These are phyloP conservation scores for Colius striatus DNA, from an alignment of 2,113 vertebrate genomes.

Conservation along the genomic window DNA sequence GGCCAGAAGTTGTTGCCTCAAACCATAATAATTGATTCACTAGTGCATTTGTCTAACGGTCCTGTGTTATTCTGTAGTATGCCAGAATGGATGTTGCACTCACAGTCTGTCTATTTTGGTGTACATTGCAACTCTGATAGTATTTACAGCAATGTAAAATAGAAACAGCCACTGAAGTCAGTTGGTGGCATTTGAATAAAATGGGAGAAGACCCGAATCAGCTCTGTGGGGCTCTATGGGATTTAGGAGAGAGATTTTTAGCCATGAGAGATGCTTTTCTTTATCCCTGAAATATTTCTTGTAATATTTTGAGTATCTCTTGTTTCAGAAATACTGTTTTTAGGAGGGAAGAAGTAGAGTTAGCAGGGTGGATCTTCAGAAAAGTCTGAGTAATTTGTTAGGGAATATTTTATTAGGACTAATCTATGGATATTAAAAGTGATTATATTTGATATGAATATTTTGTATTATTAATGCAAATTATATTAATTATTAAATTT, in stretches of 20 bases:
- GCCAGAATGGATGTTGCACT: neutral
- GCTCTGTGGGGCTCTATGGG: neutral
- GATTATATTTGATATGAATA: neutral
- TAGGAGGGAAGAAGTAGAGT: neutral
- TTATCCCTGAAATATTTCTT: neutral
- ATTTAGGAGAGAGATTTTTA: neutral
- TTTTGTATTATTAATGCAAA: neutral
- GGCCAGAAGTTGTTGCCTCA: slow-evolving; percentile 67
- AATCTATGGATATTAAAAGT: neutral
- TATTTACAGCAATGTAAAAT: neutral
- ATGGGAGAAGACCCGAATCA: neutral
- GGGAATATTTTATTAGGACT: neutral
- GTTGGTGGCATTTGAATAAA: neutral
- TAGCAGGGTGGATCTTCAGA: neutral
- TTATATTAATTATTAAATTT: no score
- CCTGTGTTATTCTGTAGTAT: neutral
- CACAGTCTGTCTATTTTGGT: neutral
- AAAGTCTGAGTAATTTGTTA: neutral
- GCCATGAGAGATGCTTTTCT: neutral
- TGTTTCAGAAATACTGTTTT: neutral
- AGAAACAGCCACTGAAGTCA: neutral
- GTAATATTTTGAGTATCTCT: neutral
- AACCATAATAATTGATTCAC: slow-evolving; percentile 75
- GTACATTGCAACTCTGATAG: neutral
- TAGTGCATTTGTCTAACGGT: slow-evolving; percentile 68